phyloP scores from a whole-genome alignment of 2,888 invertebrate species.

The Sclerodermus sp. region DNA sequence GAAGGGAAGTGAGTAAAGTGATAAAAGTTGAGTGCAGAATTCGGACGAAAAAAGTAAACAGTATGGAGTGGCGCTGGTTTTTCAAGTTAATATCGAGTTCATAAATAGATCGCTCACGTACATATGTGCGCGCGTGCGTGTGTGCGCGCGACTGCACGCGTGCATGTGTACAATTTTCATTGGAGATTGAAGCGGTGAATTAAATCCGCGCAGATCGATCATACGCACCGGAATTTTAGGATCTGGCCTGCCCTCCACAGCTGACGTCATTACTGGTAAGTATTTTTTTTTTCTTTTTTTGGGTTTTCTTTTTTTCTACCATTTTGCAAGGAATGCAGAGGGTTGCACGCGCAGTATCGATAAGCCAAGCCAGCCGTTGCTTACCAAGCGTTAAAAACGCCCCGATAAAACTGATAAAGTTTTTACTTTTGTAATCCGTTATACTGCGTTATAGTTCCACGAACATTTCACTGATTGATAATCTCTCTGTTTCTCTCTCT shows the following conservation, averaged over 20 bases:
- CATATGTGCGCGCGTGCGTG: constrained; percentile 31
- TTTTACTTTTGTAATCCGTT: no score
- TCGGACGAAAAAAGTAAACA: not conserved
- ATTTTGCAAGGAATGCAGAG: no score
- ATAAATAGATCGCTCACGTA: constrained; percentile 22
- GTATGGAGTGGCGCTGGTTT: constrained; percentile 18
- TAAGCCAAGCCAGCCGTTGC: no score
- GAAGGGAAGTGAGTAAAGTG: not conserved
- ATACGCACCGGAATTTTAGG: constrained; percentile 39
- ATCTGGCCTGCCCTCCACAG: constrained; percentile 49
- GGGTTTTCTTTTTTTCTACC: not conserved
- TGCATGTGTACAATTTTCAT: constrained; percentile 38
- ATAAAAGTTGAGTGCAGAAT: not conserved
- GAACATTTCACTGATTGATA: no score
- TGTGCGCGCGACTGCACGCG: constrained; percentile 33
- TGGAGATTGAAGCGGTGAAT: constrained; percentile 40
- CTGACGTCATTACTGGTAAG: constrained; percentile 54
- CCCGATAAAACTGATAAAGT: no score
- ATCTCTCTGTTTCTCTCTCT: no score
- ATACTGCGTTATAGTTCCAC: no score
- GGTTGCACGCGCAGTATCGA: no score
- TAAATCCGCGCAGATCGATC: constrained; percentile 35
- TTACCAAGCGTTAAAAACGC: no score
- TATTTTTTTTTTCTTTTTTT: constrained; percentile 16
- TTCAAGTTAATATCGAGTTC: constrained; percentile 25